These are phyloP conservation scores for Synchiropus splendidus DNA, from an alignment of 2,113 vertebrate species.

Conservation along the genomic window DNA sequence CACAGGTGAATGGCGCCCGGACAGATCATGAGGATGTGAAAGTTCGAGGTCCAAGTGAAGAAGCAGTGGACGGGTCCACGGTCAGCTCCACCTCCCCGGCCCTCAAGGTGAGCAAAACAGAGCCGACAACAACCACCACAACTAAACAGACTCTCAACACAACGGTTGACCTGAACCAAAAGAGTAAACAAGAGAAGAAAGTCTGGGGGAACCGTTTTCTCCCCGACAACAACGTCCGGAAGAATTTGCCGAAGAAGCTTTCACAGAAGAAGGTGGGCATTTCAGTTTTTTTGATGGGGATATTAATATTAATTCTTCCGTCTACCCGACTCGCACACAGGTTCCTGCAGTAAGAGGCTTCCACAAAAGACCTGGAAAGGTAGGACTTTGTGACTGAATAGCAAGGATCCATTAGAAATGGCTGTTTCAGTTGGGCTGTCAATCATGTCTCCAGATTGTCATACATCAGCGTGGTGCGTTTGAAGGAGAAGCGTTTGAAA, in stretches of 20 bases:
- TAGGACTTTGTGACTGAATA: too few species aligned
- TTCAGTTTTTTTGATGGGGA: slow-evolving; percentile 1
- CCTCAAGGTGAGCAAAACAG: slow-evolving; percentile 22
- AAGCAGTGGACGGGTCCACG: slow-evolving; percentile 26
- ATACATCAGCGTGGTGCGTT: slow-evolving; percentile 68
- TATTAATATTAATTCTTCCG: too few species aligned
- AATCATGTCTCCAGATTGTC: slow-evolving; percentile 65
- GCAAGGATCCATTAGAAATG: not conserved
- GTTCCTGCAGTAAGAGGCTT: slow-evolving; percentile 49
- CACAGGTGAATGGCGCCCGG: too few species aligned
- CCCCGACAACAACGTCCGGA: slow-evolving; percentile 43
- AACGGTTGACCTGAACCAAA: too few species aligned
- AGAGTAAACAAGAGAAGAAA: too few species aligned
- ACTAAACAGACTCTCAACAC: too few species aligned
- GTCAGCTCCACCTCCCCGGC: slow-evolving; percentile 30
- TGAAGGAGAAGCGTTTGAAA: slow-evolving; percentile 66
- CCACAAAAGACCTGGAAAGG: slow-evolving; percentile 88
- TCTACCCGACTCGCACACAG: slow-evolving; percentile 38
- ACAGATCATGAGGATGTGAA: slow-evolving; percentile 14
- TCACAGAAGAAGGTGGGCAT: slow-evolving; percentile 58
- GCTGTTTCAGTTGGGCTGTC: not conserved
- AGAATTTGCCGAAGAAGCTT: slow-evolving; percentile 36
- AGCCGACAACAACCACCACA: too few species aligned
- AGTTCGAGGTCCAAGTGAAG: slow-evolving; percentile 27
- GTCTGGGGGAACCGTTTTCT: too few species aligned